Evolutionary conservation across 2,797 vertebrate genomes (phyloP).

Genomic region (Pseudomugil tenellus): DNA sequence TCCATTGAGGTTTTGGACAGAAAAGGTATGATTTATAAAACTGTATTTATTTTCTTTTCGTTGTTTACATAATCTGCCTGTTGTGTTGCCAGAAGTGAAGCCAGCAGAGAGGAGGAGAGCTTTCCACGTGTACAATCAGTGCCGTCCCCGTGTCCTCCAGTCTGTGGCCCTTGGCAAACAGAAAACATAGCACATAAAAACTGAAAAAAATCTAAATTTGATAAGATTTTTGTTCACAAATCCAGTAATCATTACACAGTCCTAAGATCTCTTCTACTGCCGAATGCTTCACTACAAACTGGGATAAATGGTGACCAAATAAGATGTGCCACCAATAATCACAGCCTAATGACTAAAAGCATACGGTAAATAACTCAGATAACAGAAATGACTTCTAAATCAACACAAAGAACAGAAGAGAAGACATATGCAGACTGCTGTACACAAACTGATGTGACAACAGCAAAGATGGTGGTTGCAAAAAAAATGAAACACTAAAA

Average conservation of each 20-base stretch:
- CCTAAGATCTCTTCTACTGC: no score
- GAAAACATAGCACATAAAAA: fast-evolving
- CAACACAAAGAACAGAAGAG: no score
- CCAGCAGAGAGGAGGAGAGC: constrained; percentile 50
- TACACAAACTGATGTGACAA: no score
- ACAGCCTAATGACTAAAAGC: no score
- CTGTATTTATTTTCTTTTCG: no score
- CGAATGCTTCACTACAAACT: no score
- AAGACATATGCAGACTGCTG: no score
- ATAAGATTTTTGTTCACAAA: background rate
- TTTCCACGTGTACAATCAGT: constrained; percentile 63
- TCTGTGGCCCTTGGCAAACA: constrained; percentile 81
- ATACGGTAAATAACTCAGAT: no score
- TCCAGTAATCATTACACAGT: background rate
- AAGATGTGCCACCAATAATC: no score
- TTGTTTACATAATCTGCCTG: background rate
- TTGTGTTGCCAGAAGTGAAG: constrained; percentile 35
- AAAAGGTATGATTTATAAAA: constrained; percentile 22
- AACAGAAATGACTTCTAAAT: no score
- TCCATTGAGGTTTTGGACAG: constrained; percentile 35
- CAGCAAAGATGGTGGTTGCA: no score
- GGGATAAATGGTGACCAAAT: no score
- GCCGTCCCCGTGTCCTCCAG: constrained; percentile 69
- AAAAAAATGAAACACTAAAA: background rate
- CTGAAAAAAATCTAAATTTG: background rate